A percentile compares a stretch with the other conserved stretches of the same genome.
phyloP scores from a whole-genome alignment of 2,113 vertebrate genomes.

The Anser brachyrhynchus region DNA sequence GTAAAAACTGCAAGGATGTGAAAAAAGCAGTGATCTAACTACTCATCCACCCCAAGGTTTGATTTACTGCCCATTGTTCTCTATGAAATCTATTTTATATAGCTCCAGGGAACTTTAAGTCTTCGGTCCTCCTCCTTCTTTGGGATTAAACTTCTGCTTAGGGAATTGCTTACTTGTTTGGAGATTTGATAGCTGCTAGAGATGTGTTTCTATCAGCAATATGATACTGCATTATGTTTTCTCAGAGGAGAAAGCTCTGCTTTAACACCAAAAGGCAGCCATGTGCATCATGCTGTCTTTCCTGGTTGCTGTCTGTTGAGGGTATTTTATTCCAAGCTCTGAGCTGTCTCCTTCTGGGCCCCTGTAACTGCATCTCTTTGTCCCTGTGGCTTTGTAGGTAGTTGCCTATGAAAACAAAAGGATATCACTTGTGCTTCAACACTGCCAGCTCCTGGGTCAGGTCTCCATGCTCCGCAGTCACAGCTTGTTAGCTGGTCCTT shows the following conservation, averaged over 20 bases:
- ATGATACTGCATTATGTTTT: neutral
- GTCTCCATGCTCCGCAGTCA: neutral
- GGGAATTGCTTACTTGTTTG: neutral
- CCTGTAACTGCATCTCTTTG: neutral
- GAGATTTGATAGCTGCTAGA: neutral
- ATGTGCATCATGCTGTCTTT: neutral
- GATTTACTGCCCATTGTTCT: neutral
- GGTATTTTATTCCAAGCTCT: neutral
- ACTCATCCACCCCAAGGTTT: neutral
- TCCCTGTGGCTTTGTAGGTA: neutral
- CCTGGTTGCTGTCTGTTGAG: neutral
- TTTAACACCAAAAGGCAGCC: neutral
- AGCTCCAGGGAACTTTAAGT: neutral
- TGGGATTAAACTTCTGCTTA: neutral
- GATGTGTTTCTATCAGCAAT: neutral
- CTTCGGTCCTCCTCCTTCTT: neutral
- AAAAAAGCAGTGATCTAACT: neutral
- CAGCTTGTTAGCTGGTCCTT: neutral
- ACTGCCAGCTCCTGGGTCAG: neutral
- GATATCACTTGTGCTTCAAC: fast-evolving
- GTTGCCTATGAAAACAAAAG: neutral
- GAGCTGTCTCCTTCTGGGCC: neutral
- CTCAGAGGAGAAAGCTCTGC: neutral
- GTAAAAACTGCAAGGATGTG: neutral
- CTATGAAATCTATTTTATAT: neutral